These are phyloP conservation scores for Benitochromis conjunctus DNA, from an alignment of 2,113 vertebrate species.

Conservation along the genomic window DNA sequence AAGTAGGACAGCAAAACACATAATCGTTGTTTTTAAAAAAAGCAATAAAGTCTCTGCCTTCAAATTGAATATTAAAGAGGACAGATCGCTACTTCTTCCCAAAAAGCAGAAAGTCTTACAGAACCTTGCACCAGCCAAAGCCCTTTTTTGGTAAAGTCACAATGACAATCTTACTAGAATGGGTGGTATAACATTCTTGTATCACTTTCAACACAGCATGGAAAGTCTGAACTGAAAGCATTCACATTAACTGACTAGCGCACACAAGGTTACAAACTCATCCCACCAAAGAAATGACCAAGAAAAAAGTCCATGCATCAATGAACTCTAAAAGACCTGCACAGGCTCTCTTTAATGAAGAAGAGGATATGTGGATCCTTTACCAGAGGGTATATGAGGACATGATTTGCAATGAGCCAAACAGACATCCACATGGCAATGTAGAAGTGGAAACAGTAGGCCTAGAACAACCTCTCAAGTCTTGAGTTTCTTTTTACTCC, in stretches of 20 bases:
- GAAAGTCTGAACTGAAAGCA: neutral
- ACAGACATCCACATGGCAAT: neutral
- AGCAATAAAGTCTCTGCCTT: neutral
- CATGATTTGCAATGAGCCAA: neutral
- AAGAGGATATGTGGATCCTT: neutral
- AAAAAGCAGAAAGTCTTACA: neutral
- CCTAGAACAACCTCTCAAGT: neutral
- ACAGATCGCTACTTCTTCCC: neutral
- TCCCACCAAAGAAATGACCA: neutral
- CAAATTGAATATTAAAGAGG: neutral
- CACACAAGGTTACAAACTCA: neutral
- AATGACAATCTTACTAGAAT: neutral
- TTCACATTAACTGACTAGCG: neutral
- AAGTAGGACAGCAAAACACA: neutral
- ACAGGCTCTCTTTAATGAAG: neutral
- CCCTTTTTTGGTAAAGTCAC: neutral
- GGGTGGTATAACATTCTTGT: neutral
- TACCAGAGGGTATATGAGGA: neutral
- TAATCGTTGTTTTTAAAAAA: neutral
- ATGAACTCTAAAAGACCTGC: neutral
- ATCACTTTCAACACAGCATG: neutral
- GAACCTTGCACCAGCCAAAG: neutral
- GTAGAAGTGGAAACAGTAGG: accelerated
- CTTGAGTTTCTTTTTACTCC: neutral
- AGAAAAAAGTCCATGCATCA: neutral